Base-by-base conservation (phyloP, 2,888 invertebrate species). In the Arrhopalites spinosus region DNA sequence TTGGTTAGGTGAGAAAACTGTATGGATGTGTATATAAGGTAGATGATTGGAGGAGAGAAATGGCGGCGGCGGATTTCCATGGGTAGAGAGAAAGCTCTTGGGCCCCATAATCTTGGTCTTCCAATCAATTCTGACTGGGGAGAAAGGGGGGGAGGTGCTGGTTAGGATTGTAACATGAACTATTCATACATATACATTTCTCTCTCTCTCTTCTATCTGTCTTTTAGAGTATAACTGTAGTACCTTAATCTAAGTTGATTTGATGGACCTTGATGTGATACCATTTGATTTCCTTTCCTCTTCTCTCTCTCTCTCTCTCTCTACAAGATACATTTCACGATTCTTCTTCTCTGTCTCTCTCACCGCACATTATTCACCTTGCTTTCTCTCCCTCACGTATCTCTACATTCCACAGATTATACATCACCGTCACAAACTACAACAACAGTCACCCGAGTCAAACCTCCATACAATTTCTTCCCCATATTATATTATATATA, bases 1-100 rank as follows among this genome's bases (percentile, higher is more conserved):
- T 70, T 69, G 69, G 74, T 59, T 74, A 67, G 69, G 69, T 69
- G 69, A 69, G 69, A 74, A 63, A 61, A 61, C 63, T 69, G 5
- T 74, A 50, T 63, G 50, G 36, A 63, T 13, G 17, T 50, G 15
- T n/a, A 50, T 5, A 17, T 15, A 50, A 45, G n/a, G 53, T 53
- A 20, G 50, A 50, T n/a, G 15, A 50, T 15, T 53, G 23, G 53
- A 53, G 23, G 1, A n/a, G 17, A 20, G n/a, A 36, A 36, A 36
- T 36, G 36, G 36, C 11, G 36, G 36, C n/a, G n/a, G n/a, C n/a
- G n/a, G 11, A 7, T 36, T 36, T 36, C 36, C 36, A 74, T 74
- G 74, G 69, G 63, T 74, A 69, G 47, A 43, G 36, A 11, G 36
- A 11, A 66, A n/a, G 43, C 66, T 23, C 66, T 36, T 43, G 20